Evolutionary conservation across 2,113 vertebrate species (phyloP).

Genomic region (Limanda limanda): DNA sequence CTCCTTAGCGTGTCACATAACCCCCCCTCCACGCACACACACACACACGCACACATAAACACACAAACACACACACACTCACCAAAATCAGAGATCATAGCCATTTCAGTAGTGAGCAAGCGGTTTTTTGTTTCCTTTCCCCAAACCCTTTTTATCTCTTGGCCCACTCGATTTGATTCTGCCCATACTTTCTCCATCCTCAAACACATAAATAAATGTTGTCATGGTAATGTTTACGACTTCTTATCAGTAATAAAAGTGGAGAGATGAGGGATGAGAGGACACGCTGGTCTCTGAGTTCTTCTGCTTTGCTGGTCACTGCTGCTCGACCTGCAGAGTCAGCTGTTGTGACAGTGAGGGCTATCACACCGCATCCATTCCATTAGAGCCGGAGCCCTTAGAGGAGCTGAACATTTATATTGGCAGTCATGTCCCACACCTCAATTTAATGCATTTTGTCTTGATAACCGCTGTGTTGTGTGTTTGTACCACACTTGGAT

Average conservation of each 20-base stretch:
- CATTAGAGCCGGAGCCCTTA: neutral
- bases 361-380: neutral
- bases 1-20: neutral
- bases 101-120: neutral
- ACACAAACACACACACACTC: neutral
- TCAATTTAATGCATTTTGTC: conserved; percentile 8
- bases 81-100: conserved; percentile 29
- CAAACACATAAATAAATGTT: conserved; percentile 25
- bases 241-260: conserved; percentile 50
- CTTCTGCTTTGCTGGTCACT: neutral
- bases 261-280: conserved; percentile 24
- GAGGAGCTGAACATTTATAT: neutral
- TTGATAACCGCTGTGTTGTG: neutral
- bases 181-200: conserved; percentile 2
- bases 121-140: neutral
- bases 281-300: neutral
- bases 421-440: neutral
- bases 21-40: neutral
- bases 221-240: conserved; percentile 66
- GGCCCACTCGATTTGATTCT: conserved; percentile 31
- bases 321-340: neutral
- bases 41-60: too few species aligned
- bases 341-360: conserved; percentile 1
- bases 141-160: neutral
- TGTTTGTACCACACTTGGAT: neutral